Evolutionary conservation across 2,797 vertebrate species (phyloP), one percentile per base, ranked within the genome.

Genomic region (Lithobates pipiens): DNA sequence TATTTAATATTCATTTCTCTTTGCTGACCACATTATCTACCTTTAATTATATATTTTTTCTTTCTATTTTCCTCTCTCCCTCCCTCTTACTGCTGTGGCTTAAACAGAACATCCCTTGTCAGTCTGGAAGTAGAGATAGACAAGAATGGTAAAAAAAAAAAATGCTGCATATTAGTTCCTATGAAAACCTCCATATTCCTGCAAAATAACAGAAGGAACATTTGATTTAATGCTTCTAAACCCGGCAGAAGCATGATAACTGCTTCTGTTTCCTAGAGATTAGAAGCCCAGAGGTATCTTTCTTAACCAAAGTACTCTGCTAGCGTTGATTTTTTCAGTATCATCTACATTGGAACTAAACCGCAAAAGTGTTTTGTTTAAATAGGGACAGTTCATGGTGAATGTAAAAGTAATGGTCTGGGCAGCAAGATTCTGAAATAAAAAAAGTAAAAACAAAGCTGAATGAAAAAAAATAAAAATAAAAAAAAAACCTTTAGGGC

Each of bases 251-350:
- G 74, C 23, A 77, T 73, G 57, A 86, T 73, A 72, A 82, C 79
- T 46, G 23, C 11, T 54, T 77, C 85, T 86, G 80, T 77, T 76
- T 77, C 46, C n/a, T 70, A 18, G 46, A 34, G 72, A 73, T 82
- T 86, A 86, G 68, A 86, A 73, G 50, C 73, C 79, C 57, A 73
- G 67, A 77, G 85, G 76, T 79, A 84, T 72, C 27, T 72, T 61
- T 57, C 57, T 71, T 9, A 32, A 42, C 69, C 34, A n/a, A 65
- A 36, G 36, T 57, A 57, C 46, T 76, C 18, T 15, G 34, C 23
- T 32, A 23, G 50, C 1, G 54, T 36, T 85, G 68, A 78, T 69
- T 71, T 68, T 85, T 46, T 39, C 44, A 1, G 25, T 36, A 34
- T 5, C 23, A 23, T 68, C 18, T 69, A n/a, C 44, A 50, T 2